Evolutionary conservation across 2,797 vertebrate genomes (phyloP).

Genomic region (Coregonus suidteri): DNA sequence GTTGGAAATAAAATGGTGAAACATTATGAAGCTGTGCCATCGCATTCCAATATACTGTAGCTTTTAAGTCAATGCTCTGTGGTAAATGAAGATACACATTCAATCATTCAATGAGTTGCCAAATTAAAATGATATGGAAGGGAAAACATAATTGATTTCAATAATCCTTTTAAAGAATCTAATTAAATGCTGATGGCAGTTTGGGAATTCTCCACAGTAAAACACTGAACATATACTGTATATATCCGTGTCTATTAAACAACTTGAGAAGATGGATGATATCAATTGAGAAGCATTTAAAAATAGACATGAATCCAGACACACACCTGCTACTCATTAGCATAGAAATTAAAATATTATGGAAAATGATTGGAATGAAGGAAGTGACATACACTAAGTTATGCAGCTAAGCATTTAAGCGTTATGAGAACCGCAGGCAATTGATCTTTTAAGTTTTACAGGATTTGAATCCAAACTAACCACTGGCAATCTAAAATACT

Average conservation of each 20-base stretch:
- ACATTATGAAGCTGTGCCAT: constrained; percentile 24
- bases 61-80: constrained; percentile 18
- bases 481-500: background rate
- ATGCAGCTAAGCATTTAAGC: background rate
- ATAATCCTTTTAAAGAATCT: background rate
- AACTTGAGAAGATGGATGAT: constrained; percentile 28
- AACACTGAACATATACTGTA: constrained; percentile 30
- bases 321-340: constrained; percentile 26
- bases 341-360: constrained; percentile 22
- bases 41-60: constrained; percentile 18
- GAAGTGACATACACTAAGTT: background rate
- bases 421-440: background rate
- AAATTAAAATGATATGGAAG: constrained; percentile 29
- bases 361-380: background rate
- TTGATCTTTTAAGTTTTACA: background rate
- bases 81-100: constrained; percentile 31
- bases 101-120: constrained; percentile 29
- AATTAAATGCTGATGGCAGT: constrained; percentile 26
- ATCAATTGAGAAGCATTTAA: constrained; percentile 16
- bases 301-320: too few species aligned
- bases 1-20: constrained; percentile 19
- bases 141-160: constrained; percentile 3
- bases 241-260: constrained; percentile 34
- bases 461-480: background rate
- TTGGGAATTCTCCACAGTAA: constrained; percentile 3